Base-by-base conservation (phyloP, 2,113 vertebrate genomes). In the Nycticryphes semicollaris region DNA sequence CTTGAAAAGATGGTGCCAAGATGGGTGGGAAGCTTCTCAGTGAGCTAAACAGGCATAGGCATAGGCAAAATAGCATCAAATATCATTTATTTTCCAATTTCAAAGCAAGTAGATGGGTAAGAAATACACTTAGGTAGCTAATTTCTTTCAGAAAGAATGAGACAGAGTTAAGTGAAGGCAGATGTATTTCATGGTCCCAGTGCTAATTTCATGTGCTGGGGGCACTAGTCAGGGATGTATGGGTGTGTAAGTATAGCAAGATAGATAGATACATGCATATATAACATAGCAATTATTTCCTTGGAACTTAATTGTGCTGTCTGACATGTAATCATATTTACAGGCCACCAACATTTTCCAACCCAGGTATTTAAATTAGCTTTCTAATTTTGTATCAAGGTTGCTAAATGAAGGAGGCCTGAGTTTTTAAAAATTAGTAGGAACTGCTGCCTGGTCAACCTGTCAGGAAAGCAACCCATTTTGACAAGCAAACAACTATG, bases 331-430 rank as follows among this genome's bases (percentile, higher is more conserved):
- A 93, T 90, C 64, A 19, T 31, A 77, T 86, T 86, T 87, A 81
- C 25, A 70, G 68, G 60, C 59, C 82, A 92, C 68, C 50, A 68
- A 48, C 47, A 19, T 93, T 92, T 88, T 89, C 85, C 72, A 83
- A 12, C 14, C 31, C 5, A 0, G 0, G 6, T 63, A 39, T 50
- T n/a, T 86, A 53, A 94, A 86, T 78, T 89, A 84, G 72, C 28
- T 90, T 90, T 83, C 79, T 90, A 90, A 88, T 86, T 96, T 94
- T 91, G 37, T 70, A 21, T 66, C 63, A 79, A 93, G n/a, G 47
- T 66, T 86, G 41, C n/a, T 90, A 86, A 88, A 74, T 33, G 51
- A 83, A 83, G 74, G 62, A 84, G 57, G 37, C 5, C 45, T 79
- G 48, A 43, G 62, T 62, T 90, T 91, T 84, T 90, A 20, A 75